A percentile compares a stretch with the other conserved stretches of the same genome.
Conservation (phyloP, 2,888 invertebrate species). For the Dendrolimus pini region DNA sequence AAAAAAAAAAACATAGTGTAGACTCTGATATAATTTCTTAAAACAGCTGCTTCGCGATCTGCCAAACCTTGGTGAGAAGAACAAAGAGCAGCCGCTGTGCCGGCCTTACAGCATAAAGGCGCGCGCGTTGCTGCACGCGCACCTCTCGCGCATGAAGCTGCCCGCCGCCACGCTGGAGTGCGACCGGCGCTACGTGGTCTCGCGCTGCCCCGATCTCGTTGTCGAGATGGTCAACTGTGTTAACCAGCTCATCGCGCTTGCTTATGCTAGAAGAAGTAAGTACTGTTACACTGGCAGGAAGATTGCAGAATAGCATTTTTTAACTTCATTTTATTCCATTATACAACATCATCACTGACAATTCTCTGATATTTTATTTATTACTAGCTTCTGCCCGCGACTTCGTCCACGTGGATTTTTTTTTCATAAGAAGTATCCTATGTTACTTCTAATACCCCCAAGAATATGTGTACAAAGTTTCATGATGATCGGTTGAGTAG, state of each 20-base stretch:
- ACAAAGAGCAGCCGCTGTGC: slow-evolving; percentile 95
- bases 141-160: slow-evolving; percentile 89
- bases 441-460: too few relatives aligned
- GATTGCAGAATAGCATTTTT: not conserved
- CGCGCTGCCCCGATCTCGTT: slow-evolving; percentile 95
- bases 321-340: too few relatives aligned
- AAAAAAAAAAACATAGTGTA: too few relatives aligned
- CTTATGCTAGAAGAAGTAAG: slow-evolving; percentile 92
- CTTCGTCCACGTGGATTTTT: too few relatives aligned
- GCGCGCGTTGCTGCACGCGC: slow-evolving; percentile 95
- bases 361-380: too few relatives aligned
- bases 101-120: slow-evolving; percentile 95
- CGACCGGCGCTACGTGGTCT: slow-evolving; percentile 89
- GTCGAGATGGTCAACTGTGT: slow-evolving; percentile 98
- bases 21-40: too few relatives aligned
- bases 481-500: too few relatives aligned
- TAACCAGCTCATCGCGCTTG: slow-evolving; percentile 93
- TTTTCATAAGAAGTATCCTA: too few relatives aligned
- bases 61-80: slow-evolving; percentile 95
- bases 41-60: slow-evolving; percentile 91
- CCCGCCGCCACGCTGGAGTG: slow-evolving; percentile 87
- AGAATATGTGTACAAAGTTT: too few relatives aligned
- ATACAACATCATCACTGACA: too few relatives aligned
- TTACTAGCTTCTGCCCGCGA: too few relatives aligned
- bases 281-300: slow-evolving; percentile 12